Base-by-base conservation (phyloP, 2,113 vertebrate species). In the Saccopteryx bilineata region DNA sequence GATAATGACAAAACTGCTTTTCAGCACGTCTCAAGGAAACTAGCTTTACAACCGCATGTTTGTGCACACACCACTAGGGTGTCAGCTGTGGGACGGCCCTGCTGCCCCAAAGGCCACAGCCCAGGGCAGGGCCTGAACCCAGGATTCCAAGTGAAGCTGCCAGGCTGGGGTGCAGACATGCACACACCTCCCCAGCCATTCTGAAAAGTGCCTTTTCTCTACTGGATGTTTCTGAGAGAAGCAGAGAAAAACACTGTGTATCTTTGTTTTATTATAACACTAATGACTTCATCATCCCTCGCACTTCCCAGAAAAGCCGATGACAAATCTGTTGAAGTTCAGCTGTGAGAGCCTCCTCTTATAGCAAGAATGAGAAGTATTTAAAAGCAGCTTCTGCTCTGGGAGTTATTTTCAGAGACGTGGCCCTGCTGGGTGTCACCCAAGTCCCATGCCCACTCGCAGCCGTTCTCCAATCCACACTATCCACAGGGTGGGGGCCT, bases 231-330 rank as follows among this genome's bases (percentile, higher is more conserved):
- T 79, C 95, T 56, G n/a, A 84, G 71, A 60, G 83, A 52, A 81
- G 72, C 87, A 33, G 87, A 68, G 69, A 19, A 75, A 75, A 69
- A 97, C 95, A 95, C 87, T 48, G 1, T 60, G 65, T 39, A 26
- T 85, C 96, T 92, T 96, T 97, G 91, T 95, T 87, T 81, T 76
- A 50, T 61, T 72, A 31, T 68, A 87, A 87, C 69, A 48, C 60
- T 1, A 28, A 81, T 97, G 96, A 96, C 71, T 94, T 96, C 97
- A 94, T 95, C 93, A 60, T 26, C 52, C 61, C 71, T 76, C 33
- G 65, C 39, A 63, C 94, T 96, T 97, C 94, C 95, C 94, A 97
- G 94, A 97, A 96, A 95, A 92, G 93, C 93, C 0, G 50, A 68
- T 83, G 95, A 96, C 15, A 2, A 92, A 88, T 93, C 72, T 85